Evolutionary conservation across 1,140 invertebrate species (phyloP).

Genomic region (Lordiphosa mommai): DNA sequence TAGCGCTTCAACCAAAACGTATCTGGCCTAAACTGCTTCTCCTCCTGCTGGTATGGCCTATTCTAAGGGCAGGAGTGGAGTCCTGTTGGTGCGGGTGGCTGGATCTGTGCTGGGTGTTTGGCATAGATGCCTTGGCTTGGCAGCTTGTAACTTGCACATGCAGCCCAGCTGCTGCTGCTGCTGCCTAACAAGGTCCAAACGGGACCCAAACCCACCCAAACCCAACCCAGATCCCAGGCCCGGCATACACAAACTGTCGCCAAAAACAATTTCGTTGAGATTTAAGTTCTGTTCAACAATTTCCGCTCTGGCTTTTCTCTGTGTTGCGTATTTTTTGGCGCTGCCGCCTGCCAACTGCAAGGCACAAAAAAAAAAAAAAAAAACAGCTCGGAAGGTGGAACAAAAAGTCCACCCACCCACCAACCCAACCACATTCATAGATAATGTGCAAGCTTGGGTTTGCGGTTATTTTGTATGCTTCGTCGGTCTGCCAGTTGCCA

Average conservation of each 20-base stretch:
- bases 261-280: conserved; percentile 74
- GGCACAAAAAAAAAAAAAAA: conserved; percentile 11
- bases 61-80: neutral
- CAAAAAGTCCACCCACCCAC: neutral
- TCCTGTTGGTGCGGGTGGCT: neutral
- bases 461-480: conserved; percentile 74
- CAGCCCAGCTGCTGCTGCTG: conserved; percentile 44
- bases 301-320: conserved; percentile 45
- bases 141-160: conserved; percentile 57
- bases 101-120: neutral
- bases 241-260: conserved; percentile 60
- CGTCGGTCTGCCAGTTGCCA: conserved; percentile 62
- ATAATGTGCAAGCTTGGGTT: conserved; percentile 72
- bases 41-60: neutral
- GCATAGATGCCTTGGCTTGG: conserved; percentile 29
- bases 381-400: neutral
- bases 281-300: conserved; percentile 74
- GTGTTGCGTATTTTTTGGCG: conserved; percentile 15
- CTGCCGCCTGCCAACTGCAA: neutral
- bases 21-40: neutral
- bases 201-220: neutral
- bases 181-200: conserved; percentile 49
- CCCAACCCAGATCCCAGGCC: conserved; percentile 13
- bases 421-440: conserved; percentile 63
- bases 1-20: neutral